Evolutionary conservation across 2,888 invertebrate genomes (phyloP).

Genomic region (Diachrysia chrysitis): DNA sequence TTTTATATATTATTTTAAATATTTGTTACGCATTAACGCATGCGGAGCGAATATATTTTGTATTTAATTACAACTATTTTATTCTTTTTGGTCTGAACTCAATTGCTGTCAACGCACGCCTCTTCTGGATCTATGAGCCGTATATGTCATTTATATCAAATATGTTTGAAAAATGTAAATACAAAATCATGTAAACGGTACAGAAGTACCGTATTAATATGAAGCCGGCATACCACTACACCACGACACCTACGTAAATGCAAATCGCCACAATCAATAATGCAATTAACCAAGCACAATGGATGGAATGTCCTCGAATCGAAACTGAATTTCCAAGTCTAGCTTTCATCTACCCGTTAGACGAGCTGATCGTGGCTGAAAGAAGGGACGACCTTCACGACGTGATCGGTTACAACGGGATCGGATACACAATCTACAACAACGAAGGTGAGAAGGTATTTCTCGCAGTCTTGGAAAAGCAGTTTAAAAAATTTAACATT

Average conservation of each 20-base stretch:
- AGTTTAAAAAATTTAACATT: slow-evolving; percentile 60
- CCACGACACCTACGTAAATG: slow-evolving; percentile 56
- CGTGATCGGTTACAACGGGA: slow-evolving; percentile 62
- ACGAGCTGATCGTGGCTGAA: slow-evolving; percentile 68
- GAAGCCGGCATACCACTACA: slow-evolving; percentile 23
- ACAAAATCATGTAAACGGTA: slow-evolving; percentile 30
- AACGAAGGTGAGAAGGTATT: slow-evolving; percentile 74
- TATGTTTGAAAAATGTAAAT: slow-evolving; percentile 15
- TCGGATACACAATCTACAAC: slow-evolving; percentile 75
- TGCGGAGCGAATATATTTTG: too few species aligned
- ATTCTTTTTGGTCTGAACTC: neutral
- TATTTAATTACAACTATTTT: too few species aligned
- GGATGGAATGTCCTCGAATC: slow-evolving; percentile 77
- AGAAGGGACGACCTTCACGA: slow-evolving; percentile 69
- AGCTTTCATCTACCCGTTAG: slow-evolving; percentile 69
- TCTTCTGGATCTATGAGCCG: neutral
- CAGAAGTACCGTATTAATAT: slow-evolving; percentile 33
- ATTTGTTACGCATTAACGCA: too few species aligned
- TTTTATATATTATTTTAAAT: too few species aligned
- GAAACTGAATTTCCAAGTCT: slow-evolving; percentile 68
- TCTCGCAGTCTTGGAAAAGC: slow-evolving; percentile 65
- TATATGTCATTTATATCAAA: slow-evolving; percentile 7
- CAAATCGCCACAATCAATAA: slow-evolving; percentile 43
- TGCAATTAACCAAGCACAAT: slow-evolving; percentile 45
- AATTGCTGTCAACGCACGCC: neutral